Evolutionary conservation across 2,113 vertebrate genomes (phyloP).

Genomic region (Halcyon malimbica): DNA sequence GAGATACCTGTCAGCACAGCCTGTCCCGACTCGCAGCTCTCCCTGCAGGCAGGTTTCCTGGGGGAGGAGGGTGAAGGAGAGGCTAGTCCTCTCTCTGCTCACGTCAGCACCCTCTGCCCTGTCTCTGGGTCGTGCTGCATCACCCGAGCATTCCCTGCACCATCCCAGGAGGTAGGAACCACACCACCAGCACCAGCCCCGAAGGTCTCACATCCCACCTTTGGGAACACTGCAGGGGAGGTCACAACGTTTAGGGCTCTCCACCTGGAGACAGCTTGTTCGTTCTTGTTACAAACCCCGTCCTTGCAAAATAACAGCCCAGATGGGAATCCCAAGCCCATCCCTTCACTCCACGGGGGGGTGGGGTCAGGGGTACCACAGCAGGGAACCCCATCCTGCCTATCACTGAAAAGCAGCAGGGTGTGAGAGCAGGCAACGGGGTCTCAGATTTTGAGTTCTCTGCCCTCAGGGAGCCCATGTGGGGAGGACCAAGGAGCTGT

Average conservation of each 20-base stretch:
- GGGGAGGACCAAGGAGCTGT: not conserved
- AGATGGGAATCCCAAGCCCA: not conserved
- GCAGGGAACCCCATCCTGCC: not conserved
- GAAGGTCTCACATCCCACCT: accelerated
- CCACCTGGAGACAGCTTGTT: not conserved
- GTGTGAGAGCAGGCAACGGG: not conserved
- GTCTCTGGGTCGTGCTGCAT: accelerated
- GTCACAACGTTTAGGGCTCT: not conserved
- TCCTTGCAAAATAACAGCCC: not conserved
- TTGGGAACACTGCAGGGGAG: accelerated
- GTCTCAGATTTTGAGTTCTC: not conserved
- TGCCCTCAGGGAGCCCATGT: not conserved
- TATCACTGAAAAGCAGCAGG: accelerated
- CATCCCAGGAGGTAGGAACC: accelerated
- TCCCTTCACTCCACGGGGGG: accelerated
- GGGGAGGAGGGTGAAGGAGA: not conserved
- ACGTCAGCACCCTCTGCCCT: not conserved
- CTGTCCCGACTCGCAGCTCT: not conserved
- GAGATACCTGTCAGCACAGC: not conserved
- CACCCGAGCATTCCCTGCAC: not conserved
- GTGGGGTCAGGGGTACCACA: accelerated
- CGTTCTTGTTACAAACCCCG: not conserved
- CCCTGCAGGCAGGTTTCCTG: not conserved
- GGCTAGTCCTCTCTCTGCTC: not conserved
- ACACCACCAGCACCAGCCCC: accelerated